Base-by-base conservation (phyloP, 37 sponge, comb jelly and placozoan species). In the Halisarca cf. caerulea region DNA sequence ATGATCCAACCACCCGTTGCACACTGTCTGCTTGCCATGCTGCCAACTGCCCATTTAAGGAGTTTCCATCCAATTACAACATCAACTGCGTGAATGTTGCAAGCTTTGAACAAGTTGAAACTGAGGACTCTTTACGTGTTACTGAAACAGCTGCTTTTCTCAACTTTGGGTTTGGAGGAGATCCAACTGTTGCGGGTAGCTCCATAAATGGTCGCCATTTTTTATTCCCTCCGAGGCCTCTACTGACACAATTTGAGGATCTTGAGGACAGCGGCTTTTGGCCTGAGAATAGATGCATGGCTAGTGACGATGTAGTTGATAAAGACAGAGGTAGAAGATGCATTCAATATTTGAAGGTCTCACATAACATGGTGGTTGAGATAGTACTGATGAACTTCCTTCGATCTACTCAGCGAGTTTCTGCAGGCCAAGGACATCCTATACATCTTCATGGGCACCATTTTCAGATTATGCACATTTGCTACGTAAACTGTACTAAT, bases 11-110 rank as follows among this genome's bases (percentile, higher is more conserved):
- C 6, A 6, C 39, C 21, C 38, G 71, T 35, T 33, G 25, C 3
- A 38, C 6, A 11, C 3, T 27, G 39, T 33, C 43, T 30, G 47
- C 23, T 7, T 94, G 94, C 58, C 74, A 36, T 32, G 91, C 88
- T 24, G 84, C 90, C 14, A 94, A 94, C 72, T 94, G 94, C 58
- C 94, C 94, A 0, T 94, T 94, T 43, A 21, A 20, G 66, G 28
- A 35, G 0, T 90, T 36, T 25, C 77, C 77, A 41, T 17, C 18
- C 21, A 36, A 33, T 2, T 74, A 74, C 77, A 74, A 74, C 45
- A 74, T 4, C 36, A 41, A 11, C 0, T 74, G 77, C 25, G 18
- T 74, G 42, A 74, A 43, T 41, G 77, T 74, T 37, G 77, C 18
- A 2, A 39, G 36, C 24, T 37, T 74, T 2, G 0, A 39, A 43